Base-by-base conservation (phyloP, 1,140 invertebrate species). In the Zaprionus taronus region DNA sequence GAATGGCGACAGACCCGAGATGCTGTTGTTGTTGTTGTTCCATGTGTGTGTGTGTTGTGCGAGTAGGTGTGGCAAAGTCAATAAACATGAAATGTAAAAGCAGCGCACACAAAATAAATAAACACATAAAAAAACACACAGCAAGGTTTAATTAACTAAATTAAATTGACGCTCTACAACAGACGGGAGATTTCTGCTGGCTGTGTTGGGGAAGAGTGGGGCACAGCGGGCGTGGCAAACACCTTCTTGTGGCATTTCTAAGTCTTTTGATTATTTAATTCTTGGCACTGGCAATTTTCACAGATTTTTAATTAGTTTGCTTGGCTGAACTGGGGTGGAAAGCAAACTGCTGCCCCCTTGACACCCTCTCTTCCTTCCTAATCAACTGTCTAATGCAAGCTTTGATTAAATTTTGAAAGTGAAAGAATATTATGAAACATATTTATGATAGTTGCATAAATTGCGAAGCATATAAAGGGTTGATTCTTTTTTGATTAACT, bases 1-100 rank as follows among this genome's bases (percentile, higher is more conserved):
- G 93, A 99, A 99, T 17, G 99, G 99, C 26, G 98, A 99, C 44
- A 99, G 94, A 34, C 99, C 99, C 15, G 98, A 99, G 80, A 99
- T 94, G 83, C 98, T 99, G 79, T 72, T 47, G 24, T 20, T 20
- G 20, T 70, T 57, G 53, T 74, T 74, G 47, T 64, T 77, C 15
- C 28, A 49, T 68, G 65, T 53, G 41, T 49, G 41, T 49, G 41
- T 31, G 44, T 58, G 65, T 17, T 22, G 38, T 15, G 28, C 22
- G 41, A 2, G 51, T 58, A 57, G 65, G 70, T 71, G 68, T 72
- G 79, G 79, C 61, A 77, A 74, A 89, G 84, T 89, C 84, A 89
- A 89, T 89, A 89, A 89, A 89, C 85, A 89, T 80, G 81, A 72
- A 89, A 89, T 81, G 81, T 85, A 82, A 90, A 90, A 84, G 85